These are phyloP conservation scores for Torymus tubicola DNA, from an alignment of 2,888 invertebrate species.

Conservation along the genomic window DNA sequence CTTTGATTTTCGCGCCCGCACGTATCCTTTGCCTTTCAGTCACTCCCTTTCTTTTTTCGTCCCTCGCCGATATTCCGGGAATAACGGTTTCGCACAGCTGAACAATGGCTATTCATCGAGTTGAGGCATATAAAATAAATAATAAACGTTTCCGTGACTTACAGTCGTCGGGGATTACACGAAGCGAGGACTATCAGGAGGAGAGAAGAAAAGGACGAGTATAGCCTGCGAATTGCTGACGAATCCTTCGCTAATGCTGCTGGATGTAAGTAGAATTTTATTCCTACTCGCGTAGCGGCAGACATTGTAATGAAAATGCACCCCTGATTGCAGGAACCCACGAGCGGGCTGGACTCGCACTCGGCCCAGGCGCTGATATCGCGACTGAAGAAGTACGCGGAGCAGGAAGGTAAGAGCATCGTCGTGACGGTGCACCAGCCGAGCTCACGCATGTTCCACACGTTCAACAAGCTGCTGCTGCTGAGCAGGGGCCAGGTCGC, in stretches of 20 bases:
- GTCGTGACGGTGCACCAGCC: conserved; percentile 90
- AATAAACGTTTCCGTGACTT: background rate
- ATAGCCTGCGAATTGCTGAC: conserved; percentile 90
- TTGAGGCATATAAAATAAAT: too few species aligned
- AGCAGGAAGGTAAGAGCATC: conserved; percentile 86
- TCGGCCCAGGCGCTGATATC: conserved; percentile 86
- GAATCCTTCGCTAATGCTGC: conserved; percentile 86
- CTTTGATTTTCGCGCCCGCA: too few species aligned
- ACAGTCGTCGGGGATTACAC: conserved; percentile 86
- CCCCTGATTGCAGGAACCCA: conserved; percentile 82
- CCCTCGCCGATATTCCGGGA: too few species aligned
- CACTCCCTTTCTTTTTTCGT: too few species aligned
- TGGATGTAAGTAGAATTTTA: conserved; percentile 82
- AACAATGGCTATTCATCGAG: too few species aligned
- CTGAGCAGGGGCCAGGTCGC: conserved; percentile 86
- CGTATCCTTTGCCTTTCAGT: too few species aligned
- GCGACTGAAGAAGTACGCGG: conserved; percentile 85
- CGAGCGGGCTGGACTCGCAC: conserved; percentile 89
- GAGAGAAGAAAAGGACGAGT: conserved; percentile 89
- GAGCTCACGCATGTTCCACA: conserved; percentile 89
- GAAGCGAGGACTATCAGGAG: conserved; percentile 87
- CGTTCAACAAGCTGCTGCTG: conserved; percentile 86
- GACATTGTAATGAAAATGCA: too few species aligned
- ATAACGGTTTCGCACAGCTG: too few species aligned
- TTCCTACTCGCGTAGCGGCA: background rate